A percentile compares a stretch with the other conserved stretches of the same genome.
Conservation (phyloP, 2,113 vertebrate genomes). For the Dasypus novemcinctus region DNA sequence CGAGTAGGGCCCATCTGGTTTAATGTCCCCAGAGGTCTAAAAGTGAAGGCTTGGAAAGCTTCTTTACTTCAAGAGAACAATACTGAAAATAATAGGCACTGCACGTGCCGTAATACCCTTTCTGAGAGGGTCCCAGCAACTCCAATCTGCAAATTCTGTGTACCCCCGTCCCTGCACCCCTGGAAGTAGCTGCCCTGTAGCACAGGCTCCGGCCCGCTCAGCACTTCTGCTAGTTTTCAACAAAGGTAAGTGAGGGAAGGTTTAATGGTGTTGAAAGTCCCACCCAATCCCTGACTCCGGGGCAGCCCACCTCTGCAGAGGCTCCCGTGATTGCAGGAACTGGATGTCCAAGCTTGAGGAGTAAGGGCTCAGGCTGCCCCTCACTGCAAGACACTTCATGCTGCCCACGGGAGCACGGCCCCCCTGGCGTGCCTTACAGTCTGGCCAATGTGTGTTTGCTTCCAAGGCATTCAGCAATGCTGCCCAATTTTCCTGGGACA, state of each 20-base stretch:
- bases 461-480: neutral
- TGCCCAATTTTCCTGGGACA: neutral
- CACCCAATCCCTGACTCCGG: neutral
- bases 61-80: neutral
- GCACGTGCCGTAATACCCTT: neutral
- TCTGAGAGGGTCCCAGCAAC: neutral
- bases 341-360: neutral
- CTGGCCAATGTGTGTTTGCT: neutral
- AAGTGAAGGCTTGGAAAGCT: neutral
- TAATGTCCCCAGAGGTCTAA: neutral
- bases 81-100: neutral
- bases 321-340: neutral
- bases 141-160: neutral
- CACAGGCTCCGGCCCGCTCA: neutral
- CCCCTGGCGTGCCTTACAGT: neutral
- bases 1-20: neutral
- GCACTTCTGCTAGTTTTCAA: neutral
- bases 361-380: accelerated
- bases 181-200: neutral
- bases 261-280: neutral
- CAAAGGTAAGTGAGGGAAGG: neutral
- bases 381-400: accelerated
- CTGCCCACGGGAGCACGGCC: accelerated
- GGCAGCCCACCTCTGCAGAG: neutral
- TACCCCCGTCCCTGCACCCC: neutral